Evolutionary conservation across 1,140 invertebrate genomes (phyloP).

Genomic region (Anoplophora glabripennis): DNA sequence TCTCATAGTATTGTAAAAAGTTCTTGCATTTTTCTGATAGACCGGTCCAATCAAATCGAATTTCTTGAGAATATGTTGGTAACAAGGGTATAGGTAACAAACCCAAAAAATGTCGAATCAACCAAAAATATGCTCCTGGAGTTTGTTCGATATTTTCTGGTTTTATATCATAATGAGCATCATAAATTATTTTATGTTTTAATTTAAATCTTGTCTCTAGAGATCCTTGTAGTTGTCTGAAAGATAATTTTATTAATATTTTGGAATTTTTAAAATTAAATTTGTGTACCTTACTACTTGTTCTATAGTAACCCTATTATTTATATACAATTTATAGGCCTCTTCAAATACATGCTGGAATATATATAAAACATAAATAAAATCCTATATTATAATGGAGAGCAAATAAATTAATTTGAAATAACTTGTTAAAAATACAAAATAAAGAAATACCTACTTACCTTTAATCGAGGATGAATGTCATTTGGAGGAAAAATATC

Average conservation of each 20-base stretch:
- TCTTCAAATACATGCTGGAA: constrained; percentile 22
- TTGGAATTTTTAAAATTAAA: background rate
- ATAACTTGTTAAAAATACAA: too few relatives aligned
- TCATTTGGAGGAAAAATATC: constrained; percentile 27
- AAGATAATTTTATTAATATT: constrained; percentile 13
- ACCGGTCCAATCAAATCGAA: constrained; percentile 19
- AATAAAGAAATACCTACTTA: background rate
- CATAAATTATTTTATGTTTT: constrained; percentile 21
- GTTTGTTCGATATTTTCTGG: background rate
- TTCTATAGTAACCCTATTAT: background rate
- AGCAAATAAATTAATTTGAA: too few relatives aligned
- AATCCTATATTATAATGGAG: too few relatives aligned
- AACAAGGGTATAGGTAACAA: constrained; percentile 29
- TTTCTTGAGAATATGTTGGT: constrained; percentile 19
- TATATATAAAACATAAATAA: background rate
- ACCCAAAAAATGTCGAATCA: constrained; percentile 32
- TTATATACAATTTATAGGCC: constrained; percentile 5
- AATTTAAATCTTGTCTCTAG: constrained; percentile 18
- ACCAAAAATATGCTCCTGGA: constrained; percentile 27
- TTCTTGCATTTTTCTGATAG: constrained; percentile 18
- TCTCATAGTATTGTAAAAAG: background rate
- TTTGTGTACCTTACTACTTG: constrained; percentile 16
- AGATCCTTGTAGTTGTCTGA: constrained; percentile 12
- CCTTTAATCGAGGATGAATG: constrained; percentile 29
- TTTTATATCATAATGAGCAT: constrained; percentile 11